Percentiles rank a stretch among this genome's conserved stretches.
phyloP scores from a whole-genome alignment of 2,888 invertebrate genomes.

The Hirtodrosophila confusa region DNA sequence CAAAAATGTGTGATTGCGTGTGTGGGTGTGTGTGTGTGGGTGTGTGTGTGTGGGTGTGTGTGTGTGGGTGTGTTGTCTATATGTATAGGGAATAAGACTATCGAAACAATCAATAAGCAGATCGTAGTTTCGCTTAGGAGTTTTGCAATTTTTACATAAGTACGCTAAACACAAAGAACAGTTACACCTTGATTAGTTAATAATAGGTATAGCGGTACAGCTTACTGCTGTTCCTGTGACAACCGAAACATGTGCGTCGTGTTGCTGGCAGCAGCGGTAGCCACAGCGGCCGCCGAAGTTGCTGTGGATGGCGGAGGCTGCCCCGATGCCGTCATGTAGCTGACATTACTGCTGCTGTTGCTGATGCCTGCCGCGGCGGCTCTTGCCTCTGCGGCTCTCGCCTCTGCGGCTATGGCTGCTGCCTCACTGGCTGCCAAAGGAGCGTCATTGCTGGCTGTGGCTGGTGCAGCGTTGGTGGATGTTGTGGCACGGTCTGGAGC shows the following conservation, averaged over 20 bases:
- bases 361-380: slow-evolving; percentile 13
- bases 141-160: slow-evolving; percentile 77
- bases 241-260: slow-evolving; percentile 78
- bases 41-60: slow-evolving; percentile 8
- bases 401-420: slow-evolving; percentile 30
- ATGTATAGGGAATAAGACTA: slow-evolving; percentile 24
- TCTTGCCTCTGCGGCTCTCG: slow-evolving; percentile 18
- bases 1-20: slow-evolving; percentile 12
- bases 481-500: slow-evolving; percentile 35
- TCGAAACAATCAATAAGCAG: slow-evolving; percentile 44
- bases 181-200: slow-evolving; percentile 46
- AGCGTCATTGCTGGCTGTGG: slow-evolving; percentile 27
- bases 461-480: slow-evolving; percentile 19
- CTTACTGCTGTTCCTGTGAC: slow-evolving; percentile 71
- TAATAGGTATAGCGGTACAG: slow-evolving; percentile 27
- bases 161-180: slow-evolving; percentile 71
- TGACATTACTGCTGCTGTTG: slow-evolving; percentile 48
- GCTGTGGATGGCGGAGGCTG: slow-evolving; percentile 69
- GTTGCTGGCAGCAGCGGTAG: slow-evolving; percentile 80
- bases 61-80: slow-evolving; percentile 11
- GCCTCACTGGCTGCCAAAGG: slow-evolving; percentile 27
- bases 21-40: slow-evolving; percentile 7
- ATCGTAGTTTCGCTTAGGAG: slow-evolving; percentile 28
- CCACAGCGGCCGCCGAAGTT: slow-evolving; percentile 75
- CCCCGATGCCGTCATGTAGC: slow-evolving; percentile 54